Percentiles rank a stretch among this genome's conserved stretches.
phyloP scores from a whole-genome alignment of 2,113 vertebrate species.

The Bettongia penicillata region DNA sequence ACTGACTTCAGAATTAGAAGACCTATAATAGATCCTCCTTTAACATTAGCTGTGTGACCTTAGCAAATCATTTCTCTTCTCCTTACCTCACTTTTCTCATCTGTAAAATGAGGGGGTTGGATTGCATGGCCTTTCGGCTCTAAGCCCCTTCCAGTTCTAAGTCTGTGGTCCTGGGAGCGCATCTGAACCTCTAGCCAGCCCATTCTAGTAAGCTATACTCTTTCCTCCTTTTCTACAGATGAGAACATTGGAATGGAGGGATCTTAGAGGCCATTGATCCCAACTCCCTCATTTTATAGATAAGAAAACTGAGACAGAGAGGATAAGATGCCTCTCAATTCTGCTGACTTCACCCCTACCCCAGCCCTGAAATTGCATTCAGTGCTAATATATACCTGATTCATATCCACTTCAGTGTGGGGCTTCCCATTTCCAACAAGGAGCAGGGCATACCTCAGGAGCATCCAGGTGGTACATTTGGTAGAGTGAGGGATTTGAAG shows the following conservation, averaged over 20 bases:
- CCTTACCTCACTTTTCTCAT: background rate
- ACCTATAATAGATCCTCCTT: background rate
- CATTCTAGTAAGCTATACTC: background rate
- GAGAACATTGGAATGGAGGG: background rate
- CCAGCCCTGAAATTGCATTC: background rate
- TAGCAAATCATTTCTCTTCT: background rate
- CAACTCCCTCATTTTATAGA: background rate
- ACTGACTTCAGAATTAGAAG: background rate
- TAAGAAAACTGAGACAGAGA: background rate
- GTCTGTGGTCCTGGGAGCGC: background rate
- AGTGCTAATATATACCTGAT: background rate
- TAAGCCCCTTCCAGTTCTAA: background rate
- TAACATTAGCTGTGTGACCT: background rate
- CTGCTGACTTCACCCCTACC: too few species aligned
- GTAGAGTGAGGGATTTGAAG: background rate
- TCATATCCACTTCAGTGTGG: background rate
- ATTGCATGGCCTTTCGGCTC: background rate
- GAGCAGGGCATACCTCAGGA: background rate
- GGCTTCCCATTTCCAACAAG: background rate
- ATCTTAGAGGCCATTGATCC: background rate
- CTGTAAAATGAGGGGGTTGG: background rate
- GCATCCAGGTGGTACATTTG: background rate
- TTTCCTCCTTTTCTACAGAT: background rate
- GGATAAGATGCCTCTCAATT: background rate
- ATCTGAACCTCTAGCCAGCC: too few species aligned